Evolutionary conservation across 2,797 vertebrate genomes (phyloP).

Genomic region (Danio jaintianensis): DNA sequence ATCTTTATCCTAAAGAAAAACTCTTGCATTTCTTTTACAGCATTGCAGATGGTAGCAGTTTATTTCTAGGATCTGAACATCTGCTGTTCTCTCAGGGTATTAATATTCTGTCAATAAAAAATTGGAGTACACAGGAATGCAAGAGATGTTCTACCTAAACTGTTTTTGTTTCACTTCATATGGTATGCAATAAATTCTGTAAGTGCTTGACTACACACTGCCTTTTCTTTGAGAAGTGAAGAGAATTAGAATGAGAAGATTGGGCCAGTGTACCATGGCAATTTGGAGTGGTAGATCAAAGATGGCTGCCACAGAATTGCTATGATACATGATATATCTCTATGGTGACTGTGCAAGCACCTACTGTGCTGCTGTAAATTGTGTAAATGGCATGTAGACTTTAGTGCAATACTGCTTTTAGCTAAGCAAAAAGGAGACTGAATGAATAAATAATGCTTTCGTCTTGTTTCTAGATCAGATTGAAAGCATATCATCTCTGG

Average conservation of each 20-base stretch:
- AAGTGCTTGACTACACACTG: constrained; percentile 23
- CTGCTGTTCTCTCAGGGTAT: neutral
- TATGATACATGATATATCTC: constrained; percentile 47
- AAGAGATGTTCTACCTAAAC: neutral
- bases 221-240: neutral
- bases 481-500: neutral
- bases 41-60: constrained; percentile 4
- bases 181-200: neutral
- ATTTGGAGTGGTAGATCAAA: constrained; percentile 50
- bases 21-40: constrained; percentile 10
- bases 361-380: constrained; percentile 43
- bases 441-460: constrained; percentile 13
- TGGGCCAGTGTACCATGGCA: constrained; percentile 32
- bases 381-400: constrained; percentile 18
- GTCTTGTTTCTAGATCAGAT: neutral
- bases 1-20: constrained; percentile 18
- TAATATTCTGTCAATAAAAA: constrained; percentile 11
- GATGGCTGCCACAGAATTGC: constrained; percentile 54
- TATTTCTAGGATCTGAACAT: constrained; percentile 12
- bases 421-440: neutral
- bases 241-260: constrained; percentile 50
- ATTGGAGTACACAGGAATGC: neutral
- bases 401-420: neutral
- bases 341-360: constrained; percentile 49
- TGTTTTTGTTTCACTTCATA: constrained; percentile 10